Percentiles rank a stretch among this genome's conserved stretches.
Evolutionary conservation across 2,888 invertebrate genomes (phyloP).

Genomic region (Lasioglossum malachurum): DNA sequence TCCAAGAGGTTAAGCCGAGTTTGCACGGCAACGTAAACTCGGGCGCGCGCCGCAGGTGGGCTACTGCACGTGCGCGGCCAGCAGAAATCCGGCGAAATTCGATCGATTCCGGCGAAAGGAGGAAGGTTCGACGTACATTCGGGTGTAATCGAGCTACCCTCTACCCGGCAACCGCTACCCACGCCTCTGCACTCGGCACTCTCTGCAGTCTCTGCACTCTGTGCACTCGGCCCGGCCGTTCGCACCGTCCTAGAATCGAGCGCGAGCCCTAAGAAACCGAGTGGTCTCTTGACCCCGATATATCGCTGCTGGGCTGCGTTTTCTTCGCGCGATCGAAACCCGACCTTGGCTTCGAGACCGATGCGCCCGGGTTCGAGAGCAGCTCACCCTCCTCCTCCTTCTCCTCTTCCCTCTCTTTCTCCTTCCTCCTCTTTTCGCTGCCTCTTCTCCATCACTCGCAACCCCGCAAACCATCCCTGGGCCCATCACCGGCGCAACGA

Average conservation of each 20-base stretch:
- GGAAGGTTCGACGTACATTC: slow-evolving; percentile 67
- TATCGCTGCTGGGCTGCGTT: slow-evolving; percentile 45
- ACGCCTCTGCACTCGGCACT: background rate
- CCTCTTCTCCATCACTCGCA: background rate
- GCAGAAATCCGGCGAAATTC: slow-evolving; percentile 72
- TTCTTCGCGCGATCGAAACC: slow-evolving; percentile 67
- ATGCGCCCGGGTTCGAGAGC: slow-evolving; percentile 36
- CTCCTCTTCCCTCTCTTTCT: background rate
- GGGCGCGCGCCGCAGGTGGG: slow-evolving; percentile 62
- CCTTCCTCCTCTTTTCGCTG: background rate
- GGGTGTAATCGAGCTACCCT: slow-evolving; percentile 57
- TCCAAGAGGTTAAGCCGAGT: slow-evolving; percentile 64
- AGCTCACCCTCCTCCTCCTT: background rate
- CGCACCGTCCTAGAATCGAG: slow-evolving; percentile 54
- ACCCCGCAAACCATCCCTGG: background rate
- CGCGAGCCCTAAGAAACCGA: slow-evolving; percentile 56
- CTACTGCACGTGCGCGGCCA: slow-evolving; percentile 70
- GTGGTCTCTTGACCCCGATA: slow-evolving; percentile 73
- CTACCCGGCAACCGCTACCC: background rate
- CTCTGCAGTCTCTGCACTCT: background rate
- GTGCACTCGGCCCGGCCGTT: slow-evolving; percentile 2
- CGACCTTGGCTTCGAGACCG: slow-evolving; percentile 69
- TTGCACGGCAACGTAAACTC: slow-evolving; percentile 66
- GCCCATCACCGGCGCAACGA: background rate
- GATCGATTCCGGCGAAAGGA: slow-evolving; percentile 67